Evolutionary conservation across 2,888 invertebrate genomes (phyloP).

Genomic region (Gryllus longicercus): DNA sequence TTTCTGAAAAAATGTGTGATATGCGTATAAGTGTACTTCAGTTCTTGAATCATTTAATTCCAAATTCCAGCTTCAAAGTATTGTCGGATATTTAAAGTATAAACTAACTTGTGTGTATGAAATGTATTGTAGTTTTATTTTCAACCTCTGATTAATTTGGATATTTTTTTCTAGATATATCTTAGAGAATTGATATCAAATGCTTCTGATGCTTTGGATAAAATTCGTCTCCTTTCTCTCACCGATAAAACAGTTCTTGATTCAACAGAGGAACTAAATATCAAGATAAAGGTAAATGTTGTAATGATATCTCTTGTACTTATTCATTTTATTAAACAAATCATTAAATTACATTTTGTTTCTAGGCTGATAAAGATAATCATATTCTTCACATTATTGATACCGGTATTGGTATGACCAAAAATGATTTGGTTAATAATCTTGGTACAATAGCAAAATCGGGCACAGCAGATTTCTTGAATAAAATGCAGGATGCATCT

Average conservation of each 20-base stretch:
- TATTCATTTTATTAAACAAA: neutral
- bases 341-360: neutral
- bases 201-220: slow-evolving; percentile 97
- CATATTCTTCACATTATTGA: slow-evolving; percentile 89
- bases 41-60: too few relatives aligned
- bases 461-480: slow-evolving; percentile 88
- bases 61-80: too few relatives aligned
- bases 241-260: slow-evolving; percentile 79
- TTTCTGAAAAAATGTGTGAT: too few relatives aligned
- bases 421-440: slow-evolving; percentile 87
- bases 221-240: slow-evolving; percentile 88
- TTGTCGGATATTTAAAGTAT: too few relatives aligned
- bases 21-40: too few relatives aligned
- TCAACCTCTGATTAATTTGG: too few relatives aligned
- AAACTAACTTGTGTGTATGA: too few relatives aligned
- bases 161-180: slow-evolving; percentile 66
- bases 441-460: slow-evolving; percentile 98
- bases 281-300: slow-evolving; percentile 69
- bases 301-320: neutral
- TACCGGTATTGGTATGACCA: slow-evolving; percentile 97
- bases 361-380: slow-evolving; percentile 31
- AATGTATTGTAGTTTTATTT: too few relatives aligned
- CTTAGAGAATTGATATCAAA: slow-evolving; percentile 97
- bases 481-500: slow-evolving; percentile 47
- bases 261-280: slow-evolving; percentile 75